Evolutionary conservation across 53 echinoderm and acorn worm species (phyloP), one percentile per base, ranked within the genome.

Genomic region (Luidia sarsii): DNA sequence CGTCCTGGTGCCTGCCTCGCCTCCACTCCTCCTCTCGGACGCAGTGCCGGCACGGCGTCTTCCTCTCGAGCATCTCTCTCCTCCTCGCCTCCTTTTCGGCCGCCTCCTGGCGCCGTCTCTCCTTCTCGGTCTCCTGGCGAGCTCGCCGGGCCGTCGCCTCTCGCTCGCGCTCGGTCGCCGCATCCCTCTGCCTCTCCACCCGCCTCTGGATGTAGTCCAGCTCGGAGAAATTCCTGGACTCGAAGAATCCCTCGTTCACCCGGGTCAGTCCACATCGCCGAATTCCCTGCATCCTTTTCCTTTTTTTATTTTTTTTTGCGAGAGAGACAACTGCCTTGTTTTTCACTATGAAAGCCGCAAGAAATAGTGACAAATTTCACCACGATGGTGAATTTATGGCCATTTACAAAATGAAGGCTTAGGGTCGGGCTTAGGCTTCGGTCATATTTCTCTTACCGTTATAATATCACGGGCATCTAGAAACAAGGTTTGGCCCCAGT

Each of bases 241-340:
- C 71, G 43, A 94, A 94, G 67, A 83, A 94, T 15, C 56, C 50
- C 0, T 38, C 34, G n/a, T 82, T 68, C 2, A 86, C 81, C 21
- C 77, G 80, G 37, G 77, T 86, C 23, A 82, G 89, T 38, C 82
- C 86, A 23, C 45, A 57, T 28, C 86, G 89, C 3, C 68, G 67
- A 5, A 51, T 41, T 41, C 41, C 11, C 41, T 41, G 41, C 11
- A 41, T 41, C 41, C 6, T 41, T 41, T 41, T 41, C 41, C 6
- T n/a, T n/a, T n/a, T n/a, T n/a, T n/a, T n/a, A n/a, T n/a, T n/a
- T n/a, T n/a, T n/a, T n/a, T n/a, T n/a, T n/a, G n/a, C n/a, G n/a
- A n/a, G n/a, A n/a, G n/a, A n/a, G n/a, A n/a, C n/a, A n/a, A n/a
- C n/a, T n/a, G n/a, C n/a, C n/a, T n/a, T n/a, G n/a, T n/a, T n/a